phyloP scores from a whole-genome alignment of 2,113 vertebrate species.

The Tinamus guttatus region DNA sequence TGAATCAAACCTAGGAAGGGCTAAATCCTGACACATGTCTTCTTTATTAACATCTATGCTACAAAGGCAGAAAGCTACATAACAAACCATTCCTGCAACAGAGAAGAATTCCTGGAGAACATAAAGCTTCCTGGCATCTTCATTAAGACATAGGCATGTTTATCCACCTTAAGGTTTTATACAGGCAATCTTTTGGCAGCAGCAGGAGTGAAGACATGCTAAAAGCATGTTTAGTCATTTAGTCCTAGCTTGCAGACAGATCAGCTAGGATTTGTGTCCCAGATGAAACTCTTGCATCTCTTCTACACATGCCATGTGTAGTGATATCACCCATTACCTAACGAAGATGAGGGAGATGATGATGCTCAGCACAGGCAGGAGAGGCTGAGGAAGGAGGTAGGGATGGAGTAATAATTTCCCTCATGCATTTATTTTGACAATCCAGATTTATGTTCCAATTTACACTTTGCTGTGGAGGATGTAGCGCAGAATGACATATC shows the following conservation, averaged over 20 bases:
- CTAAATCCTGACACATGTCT: not conserved
- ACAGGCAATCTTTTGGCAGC: not conserved
- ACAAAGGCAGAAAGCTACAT: not conserved
- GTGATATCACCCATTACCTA: not conserved
- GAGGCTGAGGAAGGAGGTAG: not conserved
- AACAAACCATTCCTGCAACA: not conserved
- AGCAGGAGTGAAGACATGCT: not conserved
- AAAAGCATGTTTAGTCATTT: not conserved
- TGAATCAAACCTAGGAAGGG: not conserved
- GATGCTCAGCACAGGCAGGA: not conserved
- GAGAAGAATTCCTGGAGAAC: not conserved
- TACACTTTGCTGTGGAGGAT: not conserved
- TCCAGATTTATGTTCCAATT: not conserved
- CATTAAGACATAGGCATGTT: not conserved
- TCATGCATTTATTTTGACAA: not conserved
- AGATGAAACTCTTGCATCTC: not conserved
- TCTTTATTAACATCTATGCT: not conserved
- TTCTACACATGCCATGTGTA: not conserved
- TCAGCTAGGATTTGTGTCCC: not conserved
- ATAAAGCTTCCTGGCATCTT: not conserved
- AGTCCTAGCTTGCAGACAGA: not conserved
- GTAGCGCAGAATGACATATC: not conserved
- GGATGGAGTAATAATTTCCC: not conserved
- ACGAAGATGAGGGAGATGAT: not conserved
- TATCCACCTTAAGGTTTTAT: not conserved